These are phyloP conservation scores for Lithophane leautieri DNA, from an alignment of 2,888 invertebrate species.

Conservation along the genomic window DNA sequence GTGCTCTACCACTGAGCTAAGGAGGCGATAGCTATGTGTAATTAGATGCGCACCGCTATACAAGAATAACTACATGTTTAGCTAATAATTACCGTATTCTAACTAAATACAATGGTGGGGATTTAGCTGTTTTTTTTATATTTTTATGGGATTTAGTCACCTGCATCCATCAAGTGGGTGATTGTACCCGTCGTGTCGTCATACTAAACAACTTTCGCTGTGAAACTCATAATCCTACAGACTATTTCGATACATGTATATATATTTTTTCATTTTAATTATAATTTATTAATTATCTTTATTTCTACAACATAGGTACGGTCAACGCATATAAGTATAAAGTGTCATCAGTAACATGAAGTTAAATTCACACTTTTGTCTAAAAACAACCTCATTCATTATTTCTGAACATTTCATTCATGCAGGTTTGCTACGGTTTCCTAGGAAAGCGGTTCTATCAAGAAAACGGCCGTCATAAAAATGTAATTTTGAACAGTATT, in stretches of 20 bases:
- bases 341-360: not conserved
- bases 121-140: not conserved
- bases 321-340: not conserved
- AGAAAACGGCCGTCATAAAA: not conserved
- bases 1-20: constrained; percentile 96
- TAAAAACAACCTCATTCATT: too few relatives aligned
- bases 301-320: not conserved
- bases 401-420: not conserved
- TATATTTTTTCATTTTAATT: too few relatives aligned
- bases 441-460: not conserved
- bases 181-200: too few relatives aligned
- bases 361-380: not conserved
- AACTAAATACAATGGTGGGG: not conserved
- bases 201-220: too few relatives aligned
- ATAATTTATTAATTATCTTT: not conserved
- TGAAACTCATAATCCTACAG: too few relatives aligned
- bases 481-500: not conserved
- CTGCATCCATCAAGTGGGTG: too few relatives aligned
- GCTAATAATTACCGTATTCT: not conserved
- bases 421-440: not conserved
- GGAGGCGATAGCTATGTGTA: constrained; percentile 77
- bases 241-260: too few relatives aligned
- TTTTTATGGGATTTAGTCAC: too few relatives aligned
- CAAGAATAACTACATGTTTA: too few relatives aligned
- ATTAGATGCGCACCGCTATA: constrained; percentile 14